Percentiles rank a stretch among this genome's conserved stretches.
phyloP scores from a whole-genome alignment of 1,140 invertebrate species.

The Psilanteris sp. region DNA sequence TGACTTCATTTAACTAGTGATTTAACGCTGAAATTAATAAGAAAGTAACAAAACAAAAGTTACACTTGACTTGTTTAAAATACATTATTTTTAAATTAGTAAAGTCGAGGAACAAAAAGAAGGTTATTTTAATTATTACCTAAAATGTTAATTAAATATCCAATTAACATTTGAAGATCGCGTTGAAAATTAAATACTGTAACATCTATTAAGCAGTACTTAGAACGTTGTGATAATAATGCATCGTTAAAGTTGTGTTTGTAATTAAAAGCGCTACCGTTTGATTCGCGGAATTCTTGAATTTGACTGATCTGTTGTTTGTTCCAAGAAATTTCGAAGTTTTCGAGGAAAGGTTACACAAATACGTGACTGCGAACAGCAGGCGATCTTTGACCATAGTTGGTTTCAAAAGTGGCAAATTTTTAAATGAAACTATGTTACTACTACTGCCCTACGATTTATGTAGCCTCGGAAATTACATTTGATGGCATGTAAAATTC shows the following conservation, averaged over 20 bases:
- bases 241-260: slow-evolving; percentile 29
- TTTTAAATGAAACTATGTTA: slow-evolving; percentile 36
- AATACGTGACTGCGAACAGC: slow-evolving; percentile 24
- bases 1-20: too few relatives aligned
- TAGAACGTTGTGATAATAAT: slow-evolving; percentile 22
- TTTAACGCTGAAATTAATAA: too few relatives aligned
- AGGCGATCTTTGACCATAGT: slow-evolving; percentile 7
- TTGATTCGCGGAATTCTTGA: too few relatives aligned
- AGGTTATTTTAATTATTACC: slow-evolving; percentile 1
- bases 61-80: too few relatives aligned
- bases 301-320: too few relatives aligned
- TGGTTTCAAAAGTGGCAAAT: slow-evolving; percentile 12
- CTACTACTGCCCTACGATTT: slow-evolving; percentile 24
- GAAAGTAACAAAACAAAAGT: too few relatives aligned
- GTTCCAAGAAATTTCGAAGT: slow-evolving; percentile 27
- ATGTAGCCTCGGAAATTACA: slow-evolving; percentile 12
- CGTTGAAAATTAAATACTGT: slow-evolving; percentile 27
- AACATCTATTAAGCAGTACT: neutral
- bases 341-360: slow-evolving; percentile 44
- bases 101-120: too few relatives aligned
- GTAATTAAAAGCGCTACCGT: too few relatives aligned
- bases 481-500: too few relatives aligned
- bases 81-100: too few relatives aligned
- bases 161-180: slow-evolving; percentile 1
- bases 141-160: slow-evolving; percentile 18